A percentile compares a stretch with the other conserved stretches of the same genome.
Conservation (phyloP, 2,797 vertebrate species). For the Gobio occitaniae region DNA sequence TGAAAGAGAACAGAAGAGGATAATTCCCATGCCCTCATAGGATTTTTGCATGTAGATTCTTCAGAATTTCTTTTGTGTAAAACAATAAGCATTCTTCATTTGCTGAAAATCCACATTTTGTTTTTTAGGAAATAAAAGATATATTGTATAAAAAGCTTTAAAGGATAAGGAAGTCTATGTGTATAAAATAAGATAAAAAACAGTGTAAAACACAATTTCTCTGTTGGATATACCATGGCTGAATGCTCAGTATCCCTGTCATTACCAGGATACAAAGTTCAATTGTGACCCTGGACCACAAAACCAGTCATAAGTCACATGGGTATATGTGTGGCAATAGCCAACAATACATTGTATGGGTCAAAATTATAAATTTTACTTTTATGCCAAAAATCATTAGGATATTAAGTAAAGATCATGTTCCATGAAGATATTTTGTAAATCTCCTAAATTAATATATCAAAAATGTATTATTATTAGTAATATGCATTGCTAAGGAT, state of each 20-base stretch:
- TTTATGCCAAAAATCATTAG: too few relatives aligned
- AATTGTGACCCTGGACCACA: neutral
- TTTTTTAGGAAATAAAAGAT: neutral
- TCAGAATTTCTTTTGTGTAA: neutral
- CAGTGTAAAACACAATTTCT: neutral
- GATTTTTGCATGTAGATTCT: neutral
- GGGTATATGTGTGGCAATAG: too few relatives aligned
- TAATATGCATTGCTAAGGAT: too few relatives aligned
- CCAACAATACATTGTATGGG: too few relatives aligned
- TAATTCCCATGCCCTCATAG: neutral
- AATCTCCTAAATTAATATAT: too few relatives aligned
- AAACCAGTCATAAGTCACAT: too few relatives aligned
- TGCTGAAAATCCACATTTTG: neutral
- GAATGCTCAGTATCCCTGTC: neutral
- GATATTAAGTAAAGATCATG: too few relatives aligned
- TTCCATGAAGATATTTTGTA: too few relatives aligned
- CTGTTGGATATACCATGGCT: conserved; percentile 1
- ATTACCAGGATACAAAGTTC: neutral
- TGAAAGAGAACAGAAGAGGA: neutral
- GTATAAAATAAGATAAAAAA: neutral
- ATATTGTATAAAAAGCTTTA: neutral
- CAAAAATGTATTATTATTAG: too few relatives aligned
- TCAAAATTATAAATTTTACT: too few relatives aligned
- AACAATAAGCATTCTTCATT: neutral
- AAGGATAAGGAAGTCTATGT: neutral